Evolutionary conservation across 2,888 invertebrate species (phyloP).

Genomic region (Xestoiulus laeticollis): DNA sequence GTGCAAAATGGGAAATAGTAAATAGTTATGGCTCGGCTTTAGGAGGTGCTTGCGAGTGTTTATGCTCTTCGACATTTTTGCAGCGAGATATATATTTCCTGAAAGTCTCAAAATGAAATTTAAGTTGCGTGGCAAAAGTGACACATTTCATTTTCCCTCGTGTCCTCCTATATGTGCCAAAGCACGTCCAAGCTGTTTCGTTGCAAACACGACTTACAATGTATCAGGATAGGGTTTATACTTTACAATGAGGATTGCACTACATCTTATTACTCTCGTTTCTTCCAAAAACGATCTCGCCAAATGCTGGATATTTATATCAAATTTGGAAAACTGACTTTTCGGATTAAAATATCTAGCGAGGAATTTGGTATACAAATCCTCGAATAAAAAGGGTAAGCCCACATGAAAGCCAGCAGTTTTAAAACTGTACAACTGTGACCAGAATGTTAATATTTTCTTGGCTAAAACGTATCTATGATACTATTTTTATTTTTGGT

Average conservation of each 20-base stretch:
- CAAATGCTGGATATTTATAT: neutral
- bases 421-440: no score
- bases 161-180: neutral
- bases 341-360: no score
- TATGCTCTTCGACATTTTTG: slow-evolving; percentile 25
- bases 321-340: neutral
- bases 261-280: neutral
- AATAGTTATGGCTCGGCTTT: slow-evolving; percentile 24
- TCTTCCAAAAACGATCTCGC: neutral
- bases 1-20: neutral
- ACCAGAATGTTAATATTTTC: no score
- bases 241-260: neutral
- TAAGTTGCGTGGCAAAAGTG: slow-evolving; percentile 31
- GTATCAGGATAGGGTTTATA: slow-evolving; percentile 23
- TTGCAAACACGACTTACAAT: neutral
- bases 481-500: no score
- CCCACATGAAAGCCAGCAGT: no score
- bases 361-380: no score
- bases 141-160: slow-evolving; percentile 41
- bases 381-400: no score
- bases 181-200: slow-evolving; percentile 23
- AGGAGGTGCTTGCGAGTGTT: slow-evolving; percentile 13
- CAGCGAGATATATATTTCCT: neutral
- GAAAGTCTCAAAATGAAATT: slow-evolving; percentile 35
- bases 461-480: no score